A percentile compares a stretch with the other conserved stretches of the same genome.
Evolutionary conservation across 2,113 vertebrate species (phyloP).

Genomic region (Danio rerio): DNA sequence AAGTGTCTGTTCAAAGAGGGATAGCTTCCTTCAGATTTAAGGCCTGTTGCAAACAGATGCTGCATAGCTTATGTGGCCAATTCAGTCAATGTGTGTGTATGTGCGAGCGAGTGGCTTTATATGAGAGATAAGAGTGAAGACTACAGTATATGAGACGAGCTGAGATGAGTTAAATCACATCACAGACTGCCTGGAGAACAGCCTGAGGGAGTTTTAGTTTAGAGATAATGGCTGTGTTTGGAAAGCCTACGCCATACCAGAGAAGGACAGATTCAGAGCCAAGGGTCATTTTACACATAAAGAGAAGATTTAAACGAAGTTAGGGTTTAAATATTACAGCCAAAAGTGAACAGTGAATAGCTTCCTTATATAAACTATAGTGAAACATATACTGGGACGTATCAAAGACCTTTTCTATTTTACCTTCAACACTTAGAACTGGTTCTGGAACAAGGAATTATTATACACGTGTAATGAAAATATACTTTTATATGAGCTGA

Average conservation of each 20-base stretch:
- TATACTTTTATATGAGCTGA: not conserved
- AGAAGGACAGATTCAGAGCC: not conserved
- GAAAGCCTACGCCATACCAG: conserved; percentile 1
- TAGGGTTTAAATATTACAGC: not conserved
- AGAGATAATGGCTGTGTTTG: conserved; percentile 29
- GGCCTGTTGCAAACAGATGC: conserved; percentile 11
- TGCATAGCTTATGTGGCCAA: not conserved
- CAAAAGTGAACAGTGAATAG: not conserved
- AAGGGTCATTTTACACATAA: conserved; percentile 7
- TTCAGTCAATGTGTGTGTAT: not conserved
- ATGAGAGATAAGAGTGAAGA: conserved; percentile 6
- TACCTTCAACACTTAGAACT: too few relatives aligned
- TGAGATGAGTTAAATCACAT: conserved; percentile 29
- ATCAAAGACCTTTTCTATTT: too few relatives aligned
- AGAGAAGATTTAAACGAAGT: not conserved
- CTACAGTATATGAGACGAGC: not conserved
- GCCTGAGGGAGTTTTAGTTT: conserved; percentile 16
- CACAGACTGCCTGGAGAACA: conserved; percentile 26
- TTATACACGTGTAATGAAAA: not conserved
- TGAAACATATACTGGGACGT: too few relatives aligned
- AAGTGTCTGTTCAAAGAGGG: not conserved
- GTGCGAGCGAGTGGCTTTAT: not conserved
- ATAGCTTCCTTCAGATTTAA: not conserved
- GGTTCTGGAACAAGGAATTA: too few relatives aligned
- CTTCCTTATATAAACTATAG: not conserved